Conservation (phyloP, 2,113 vertebrate species). For the Uria aalge region DNA sequence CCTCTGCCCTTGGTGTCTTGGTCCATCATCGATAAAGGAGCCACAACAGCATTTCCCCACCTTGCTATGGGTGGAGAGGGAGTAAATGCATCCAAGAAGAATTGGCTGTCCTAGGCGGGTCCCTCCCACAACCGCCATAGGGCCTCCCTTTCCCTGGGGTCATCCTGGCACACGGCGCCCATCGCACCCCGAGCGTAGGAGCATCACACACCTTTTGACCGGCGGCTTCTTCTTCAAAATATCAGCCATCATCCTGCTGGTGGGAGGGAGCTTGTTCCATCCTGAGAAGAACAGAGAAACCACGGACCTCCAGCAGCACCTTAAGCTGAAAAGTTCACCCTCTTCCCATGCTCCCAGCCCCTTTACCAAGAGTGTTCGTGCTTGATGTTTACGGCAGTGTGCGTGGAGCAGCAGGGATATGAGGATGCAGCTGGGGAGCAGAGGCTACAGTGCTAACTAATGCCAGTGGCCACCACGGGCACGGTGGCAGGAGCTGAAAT, state of each 20-base stretch:
- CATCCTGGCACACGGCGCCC: background rate
- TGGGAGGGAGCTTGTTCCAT: conserved; percentile 65
- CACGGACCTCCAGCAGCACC: background rate
- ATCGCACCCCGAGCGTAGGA: accelerated
- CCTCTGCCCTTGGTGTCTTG: background rate
- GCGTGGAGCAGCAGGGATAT: background rate
- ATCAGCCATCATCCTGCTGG: conserved; percentile 63
- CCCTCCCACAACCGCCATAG: accelerated
- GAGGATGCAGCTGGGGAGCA: background rate
- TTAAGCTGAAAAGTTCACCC: background rate
- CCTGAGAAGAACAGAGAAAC: conserved; percentile 47
- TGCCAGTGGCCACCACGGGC: accelerated
- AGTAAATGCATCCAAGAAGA: background rate
- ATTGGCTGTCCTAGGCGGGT: background rate
- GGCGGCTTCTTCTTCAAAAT: conserved; percentile 19
- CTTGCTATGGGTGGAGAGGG: accelerated
- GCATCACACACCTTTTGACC: conserved; percentile 44
- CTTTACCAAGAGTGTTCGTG: accelerated
- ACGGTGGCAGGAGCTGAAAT: background rate
- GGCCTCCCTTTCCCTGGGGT: background rate
- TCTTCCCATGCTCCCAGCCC: background rate
- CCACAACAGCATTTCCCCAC: background rate
- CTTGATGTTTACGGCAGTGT: background rate
- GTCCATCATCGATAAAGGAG: background rate
- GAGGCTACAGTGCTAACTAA: background rate